These are phyloP conservation scores for Biston stratarius DNA, from an alignment of 2,888 invertebrate species.

Conservation along the genomic window DNA sequence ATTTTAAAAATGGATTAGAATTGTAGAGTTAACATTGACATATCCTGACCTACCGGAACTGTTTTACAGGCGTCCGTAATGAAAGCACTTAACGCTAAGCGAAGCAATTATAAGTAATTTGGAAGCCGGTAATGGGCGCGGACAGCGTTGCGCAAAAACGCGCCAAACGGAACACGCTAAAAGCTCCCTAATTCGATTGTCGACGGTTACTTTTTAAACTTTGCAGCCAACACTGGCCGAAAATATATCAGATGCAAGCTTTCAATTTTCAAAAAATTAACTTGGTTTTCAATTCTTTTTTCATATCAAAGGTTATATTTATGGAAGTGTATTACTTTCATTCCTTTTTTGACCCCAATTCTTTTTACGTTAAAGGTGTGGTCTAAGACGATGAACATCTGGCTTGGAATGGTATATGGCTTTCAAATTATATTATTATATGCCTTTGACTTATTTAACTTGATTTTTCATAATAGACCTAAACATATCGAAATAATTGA, in stretches of 20 bases:
- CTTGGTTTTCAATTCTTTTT: conserved; percentile 1
- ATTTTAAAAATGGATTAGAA: conserved; percentile 60
- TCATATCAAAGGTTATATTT: too few species aligned
- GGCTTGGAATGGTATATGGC: too few species aligned
- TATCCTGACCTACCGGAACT: conserved; percentile 68
- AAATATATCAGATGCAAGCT: conserved; percentile 58
- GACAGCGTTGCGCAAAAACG: conserved; percentile 85
- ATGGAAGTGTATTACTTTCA: too few species aligned
- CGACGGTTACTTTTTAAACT: conserved; percentile 78
- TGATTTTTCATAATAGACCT: too few species aligned
- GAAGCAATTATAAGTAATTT: conserved; percentile 87
- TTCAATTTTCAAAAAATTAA: conserved; percentile 46
- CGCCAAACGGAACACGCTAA: conserved; percentile 82
- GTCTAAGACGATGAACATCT: too few species aligned
- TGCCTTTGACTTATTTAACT: too few species aligned
- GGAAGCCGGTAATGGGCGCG: conserved; percentile 81
- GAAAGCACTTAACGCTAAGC: conserved; percentile 86
- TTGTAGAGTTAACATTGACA: conserved; percentile 67
- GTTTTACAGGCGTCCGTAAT: conserved; percentile 75
- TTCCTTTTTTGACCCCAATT: too few species aligned
- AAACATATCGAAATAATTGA: too few species aligned
- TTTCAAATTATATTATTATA: too few species aligned
- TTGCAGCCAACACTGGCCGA: conserved; percentile 52
- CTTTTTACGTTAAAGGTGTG: too few species aligned
- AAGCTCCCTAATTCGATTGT: conserved; percentile 85